These are phyloP conservation scores for Odontophorus gujanensis DNA, from an alignment of 2,113 vertebrate species.

Conservation along the genomic window DNA sequence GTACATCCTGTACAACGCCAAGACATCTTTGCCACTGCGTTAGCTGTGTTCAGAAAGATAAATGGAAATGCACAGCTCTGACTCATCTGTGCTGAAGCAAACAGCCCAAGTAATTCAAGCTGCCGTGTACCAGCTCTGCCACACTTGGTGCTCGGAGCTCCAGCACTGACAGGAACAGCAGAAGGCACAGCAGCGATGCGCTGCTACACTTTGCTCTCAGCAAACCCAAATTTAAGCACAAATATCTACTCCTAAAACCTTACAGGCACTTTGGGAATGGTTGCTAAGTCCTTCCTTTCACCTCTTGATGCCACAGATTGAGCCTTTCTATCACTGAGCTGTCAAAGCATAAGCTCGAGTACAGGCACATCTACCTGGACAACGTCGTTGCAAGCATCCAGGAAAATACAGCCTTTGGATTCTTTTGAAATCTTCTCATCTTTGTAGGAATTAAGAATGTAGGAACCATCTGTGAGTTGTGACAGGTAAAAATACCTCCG, in stretches of 20 bases:
- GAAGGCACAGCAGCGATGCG: not conserved
- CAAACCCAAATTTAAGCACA: not conserved
- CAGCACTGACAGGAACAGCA: not conserved
- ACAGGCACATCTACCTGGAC: slow-evolving; percentile 82
- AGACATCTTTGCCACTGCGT: not conserved
- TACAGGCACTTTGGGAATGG: not conserved
- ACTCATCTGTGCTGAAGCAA: slow-evolving; percentile 2
- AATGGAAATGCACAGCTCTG: not conserved
- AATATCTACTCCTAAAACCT: not conserved
- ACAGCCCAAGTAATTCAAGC: not conserved
- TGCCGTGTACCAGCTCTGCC: not conserved
- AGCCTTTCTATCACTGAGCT: not conserved
- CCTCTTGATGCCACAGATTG: rapidly evolving
- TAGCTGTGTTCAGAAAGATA: not conserved
- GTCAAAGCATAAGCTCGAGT: rapidly evolving
- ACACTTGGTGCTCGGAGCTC: not conserved
- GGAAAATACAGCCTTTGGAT: slow-evolving; percentile 95
- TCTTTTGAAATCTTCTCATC: slow-evolving; percentile 97
- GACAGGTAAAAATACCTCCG: slow-evolving; percentile 95
- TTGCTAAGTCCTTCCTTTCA: not conserved
- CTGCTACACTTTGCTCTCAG: not conserved
- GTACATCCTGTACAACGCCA: not conserved
- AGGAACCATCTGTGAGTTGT: slow-evolving; percentile 95
- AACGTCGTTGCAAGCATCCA: slow-evolving; percentile 96
- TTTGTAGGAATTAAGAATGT: slow-evolving; percentile 97